A percentile compares a stretch with the other conserved stretches of the same genome.
Evolutionary conservation across 2,113 vertebrate species (phyloP).

Genomic region (Madoqua kirkii): DNA sequence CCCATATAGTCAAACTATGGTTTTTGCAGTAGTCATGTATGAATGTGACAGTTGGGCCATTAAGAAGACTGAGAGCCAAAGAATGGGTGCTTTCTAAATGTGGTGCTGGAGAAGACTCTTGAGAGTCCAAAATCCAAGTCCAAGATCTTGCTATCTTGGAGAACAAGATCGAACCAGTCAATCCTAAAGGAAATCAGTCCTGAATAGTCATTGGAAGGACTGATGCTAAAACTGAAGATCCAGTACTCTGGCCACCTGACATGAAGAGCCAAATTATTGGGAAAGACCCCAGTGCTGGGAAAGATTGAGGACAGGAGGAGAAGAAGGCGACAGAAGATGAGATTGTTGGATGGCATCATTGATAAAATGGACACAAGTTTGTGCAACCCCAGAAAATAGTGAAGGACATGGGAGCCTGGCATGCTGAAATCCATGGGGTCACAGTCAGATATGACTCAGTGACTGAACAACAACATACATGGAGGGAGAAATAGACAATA

Average conservation of each 20-base stretch:
- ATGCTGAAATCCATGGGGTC: not conserved
- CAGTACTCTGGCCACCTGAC: not conserved
- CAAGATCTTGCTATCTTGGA: not conserved
- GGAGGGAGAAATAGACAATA: not conserved
- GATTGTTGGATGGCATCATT: not conserved
- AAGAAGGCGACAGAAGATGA: fast-evolving
- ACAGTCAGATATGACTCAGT: not conserved
- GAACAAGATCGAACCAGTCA: not conserved
- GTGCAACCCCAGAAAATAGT: not conserved
- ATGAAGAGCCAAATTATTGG: not conserved
- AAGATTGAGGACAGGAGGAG: not conserved
- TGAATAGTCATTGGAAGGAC: not conserved
- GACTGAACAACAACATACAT: not conserved
- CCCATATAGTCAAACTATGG: not conserved
- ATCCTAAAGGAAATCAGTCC: not conserved
- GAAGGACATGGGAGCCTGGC: not conserved
- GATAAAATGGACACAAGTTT: not conserved
- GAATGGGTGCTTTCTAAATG: not conserved
- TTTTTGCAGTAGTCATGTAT: not conserved
- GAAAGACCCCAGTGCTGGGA: not conserved
- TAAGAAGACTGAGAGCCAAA: not conserved
- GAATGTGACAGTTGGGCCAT: not conserved
- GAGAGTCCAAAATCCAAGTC: not conserved
- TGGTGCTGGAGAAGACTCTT: not conserved
- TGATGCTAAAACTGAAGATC: not conserved